Conservation (phyloP, 2,888 invertebrate genomes). For the Lagria hirta region DNA sequence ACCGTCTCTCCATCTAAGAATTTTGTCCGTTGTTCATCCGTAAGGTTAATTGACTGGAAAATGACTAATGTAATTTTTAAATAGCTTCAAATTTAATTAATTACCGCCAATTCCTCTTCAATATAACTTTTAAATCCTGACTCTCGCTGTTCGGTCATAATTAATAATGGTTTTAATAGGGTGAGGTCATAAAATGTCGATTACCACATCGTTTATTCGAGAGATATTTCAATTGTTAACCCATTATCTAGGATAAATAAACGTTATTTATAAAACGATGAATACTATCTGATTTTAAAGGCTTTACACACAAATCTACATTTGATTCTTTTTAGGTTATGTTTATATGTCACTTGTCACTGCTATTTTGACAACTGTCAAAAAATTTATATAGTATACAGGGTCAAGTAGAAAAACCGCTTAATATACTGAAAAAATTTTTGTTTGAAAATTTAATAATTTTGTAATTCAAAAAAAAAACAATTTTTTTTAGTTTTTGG, state of each 20-base stretch:
- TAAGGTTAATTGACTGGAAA: constrained; percentile 49
- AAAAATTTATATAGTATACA: too few relatives aligned
- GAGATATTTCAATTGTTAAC: constrained; percentile 2
- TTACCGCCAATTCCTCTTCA: constrained; percentile 49
- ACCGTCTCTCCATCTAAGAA: constrained; percentile 65
- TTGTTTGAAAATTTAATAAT: too few relatives aligned
- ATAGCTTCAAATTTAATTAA: constrained; percentile 1
- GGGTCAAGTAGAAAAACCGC: background rate
- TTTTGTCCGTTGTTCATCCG: constrained; percentile 49
- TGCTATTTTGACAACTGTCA: too few relatives aligned
- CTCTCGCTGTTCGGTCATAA: constrained; percentile 47
- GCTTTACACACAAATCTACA: background rate
- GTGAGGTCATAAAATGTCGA: constrained; percentile 1
- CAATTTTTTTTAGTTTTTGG: too few relatives aligned
- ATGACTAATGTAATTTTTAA: too few relatives aligned
- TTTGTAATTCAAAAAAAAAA: too few relatives aligned
- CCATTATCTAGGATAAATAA: too few relatives aligned
- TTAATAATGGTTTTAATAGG: constrained; percentile 13
- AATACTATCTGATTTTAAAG: background rate
- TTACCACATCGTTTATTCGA: constrained; percentile 4
- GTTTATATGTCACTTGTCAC: background rate
- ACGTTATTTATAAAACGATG: background rate
- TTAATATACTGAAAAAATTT: constrained; percentile 2
- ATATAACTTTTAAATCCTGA: constrained; percentile 52
- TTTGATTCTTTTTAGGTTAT: constrained; percentile 6